phyloP scores from a whole-genome alignment of 2,113 vertebrate genomes.

The Tragelaphus scriptus region DNA sequence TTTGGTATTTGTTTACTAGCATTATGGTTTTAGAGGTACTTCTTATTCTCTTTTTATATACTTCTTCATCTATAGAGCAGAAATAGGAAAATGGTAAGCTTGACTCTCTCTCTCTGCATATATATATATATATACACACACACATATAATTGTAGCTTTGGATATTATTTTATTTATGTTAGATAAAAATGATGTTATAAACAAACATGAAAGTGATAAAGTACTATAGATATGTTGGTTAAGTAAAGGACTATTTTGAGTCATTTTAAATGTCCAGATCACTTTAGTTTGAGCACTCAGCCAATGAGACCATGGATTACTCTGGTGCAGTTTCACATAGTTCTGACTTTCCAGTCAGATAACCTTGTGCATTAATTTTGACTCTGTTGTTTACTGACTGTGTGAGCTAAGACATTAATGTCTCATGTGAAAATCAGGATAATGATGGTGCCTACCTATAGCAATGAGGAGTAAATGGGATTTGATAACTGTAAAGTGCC shows the following conservation, averaged over 20 bases:
- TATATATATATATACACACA: accelerated
- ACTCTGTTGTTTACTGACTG: background rate
- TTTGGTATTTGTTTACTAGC: background rate
- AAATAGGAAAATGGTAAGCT: background rate
- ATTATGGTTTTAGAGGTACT: background rate
- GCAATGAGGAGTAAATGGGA: background rate
- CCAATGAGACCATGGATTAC: background rate
- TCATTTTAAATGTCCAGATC: background rate
- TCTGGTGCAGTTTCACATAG: background rate
- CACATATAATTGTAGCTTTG: background rate
- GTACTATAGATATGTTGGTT: background rate
- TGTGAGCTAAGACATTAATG: background rate
- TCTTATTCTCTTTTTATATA: background rate
- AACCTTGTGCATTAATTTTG: background rate
- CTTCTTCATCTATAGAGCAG: background rate
- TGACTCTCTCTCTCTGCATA: background rate
- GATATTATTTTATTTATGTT: background rate
- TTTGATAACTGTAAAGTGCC: background rate
- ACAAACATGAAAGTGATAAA: background rate
- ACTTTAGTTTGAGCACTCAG: background rate
- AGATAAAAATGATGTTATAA: background rate
- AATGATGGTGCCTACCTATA: background rate
- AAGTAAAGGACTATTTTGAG: background rate
- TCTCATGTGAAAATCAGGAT: background rate
- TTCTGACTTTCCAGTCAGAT: background rate